Evolutionary conservation across 2,888 invertebrate species (phyloP).

Genomic region (Gymnosoma rotundatum): DNA sequence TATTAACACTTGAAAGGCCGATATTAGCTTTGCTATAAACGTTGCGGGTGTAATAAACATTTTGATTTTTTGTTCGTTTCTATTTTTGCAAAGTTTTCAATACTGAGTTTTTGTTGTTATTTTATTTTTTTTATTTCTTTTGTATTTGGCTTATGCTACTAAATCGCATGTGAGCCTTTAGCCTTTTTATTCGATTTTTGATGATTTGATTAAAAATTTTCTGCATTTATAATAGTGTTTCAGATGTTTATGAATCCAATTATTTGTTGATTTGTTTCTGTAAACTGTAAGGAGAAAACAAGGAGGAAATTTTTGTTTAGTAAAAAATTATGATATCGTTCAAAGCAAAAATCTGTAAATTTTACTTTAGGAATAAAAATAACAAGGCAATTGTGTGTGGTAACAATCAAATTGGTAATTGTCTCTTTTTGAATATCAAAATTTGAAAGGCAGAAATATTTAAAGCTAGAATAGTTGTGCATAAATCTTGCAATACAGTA

Average conservation of each 20-base stretch:
- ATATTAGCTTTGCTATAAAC: constrained; percentile 57
- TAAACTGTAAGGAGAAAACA: constrained; percentile 47
- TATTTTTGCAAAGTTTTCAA: not conserved
- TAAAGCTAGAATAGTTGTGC: no score
- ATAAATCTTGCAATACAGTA: no score
- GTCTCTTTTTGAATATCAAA: no score
- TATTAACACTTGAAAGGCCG: constrained; percentile 57
- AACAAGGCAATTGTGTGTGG: no score
- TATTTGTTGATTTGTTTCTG: constrained; percentile 43
- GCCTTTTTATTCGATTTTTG: constrained; percentile 38
- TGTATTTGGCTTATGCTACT: constrained; percentile 14
- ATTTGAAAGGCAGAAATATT: no score
- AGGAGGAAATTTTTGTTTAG: not conserved
- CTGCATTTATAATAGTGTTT: constrained; percentile 11
- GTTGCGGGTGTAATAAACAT: constrained; percentile 58
- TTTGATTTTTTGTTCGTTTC: constrained; percentile 20
- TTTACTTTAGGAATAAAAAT: no score
- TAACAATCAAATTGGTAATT: no score
- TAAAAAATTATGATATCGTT: not conserved
- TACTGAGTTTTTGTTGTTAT: not conserved
- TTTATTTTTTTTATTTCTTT: constrained; percentile 11
- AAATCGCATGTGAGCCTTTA: constrained; percentile 27
- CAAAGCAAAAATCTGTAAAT: no score
- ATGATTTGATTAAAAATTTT: constrained; percentile 35
- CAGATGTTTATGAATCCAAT: constrained; percentile 1